Percentiles rank a stretch among this genome's conserved stretches.
Conservation (phyloP, 2,888 invertebrate genomes). For the Aporophyla lueneburgensis region DNA sequence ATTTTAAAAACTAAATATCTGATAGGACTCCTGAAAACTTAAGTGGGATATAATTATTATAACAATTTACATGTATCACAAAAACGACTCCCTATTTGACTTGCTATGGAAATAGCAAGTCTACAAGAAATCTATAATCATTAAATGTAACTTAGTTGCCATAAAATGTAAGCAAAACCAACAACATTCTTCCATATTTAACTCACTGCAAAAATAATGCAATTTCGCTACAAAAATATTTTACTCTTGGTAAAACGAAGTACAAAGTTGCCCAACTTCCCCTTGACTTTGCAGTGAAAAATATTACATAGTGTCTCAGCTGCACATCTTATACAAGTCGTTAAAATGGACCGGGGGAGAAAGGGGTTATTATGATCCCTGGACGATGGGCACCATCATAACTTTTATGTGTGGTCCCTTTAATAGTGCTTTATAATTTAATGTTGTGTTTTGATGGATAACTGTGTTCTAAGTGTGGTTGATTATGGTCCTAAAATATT, state of each 20-base stretch:
- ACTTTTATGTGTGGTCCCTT: constrained; percentile 59
- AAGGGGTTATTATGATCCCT: constrained; percentile 56
- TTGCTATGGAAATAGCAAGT: too few relatives aligned
- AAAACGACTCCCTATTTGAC: not conserved
- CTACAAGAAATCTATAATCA: not conserved
- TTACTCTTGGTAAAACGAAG: constrained; percentile 26
- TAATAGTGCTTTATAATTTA: constrained; percentile 57
- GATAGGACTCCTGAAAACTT: too few relatives aligned
- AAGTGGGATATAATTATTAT: not conserved
- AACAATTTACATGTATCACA: not conserved
- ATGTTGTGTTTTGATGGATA: constrained; percentile 43
- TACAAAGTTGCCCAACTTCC: constrained; percentile 44
- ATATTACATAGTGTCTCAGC: constrained; percentile 58
- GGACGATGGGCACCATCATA: constrained; percentile 49
- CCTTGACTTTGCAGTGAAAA: constrained; percentile 54
- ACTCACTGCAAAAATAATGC: constrained; percentile 25
- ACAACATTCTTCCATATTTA: constrained; percentile 3
- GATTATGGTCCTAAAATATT: constrained; percentile 38
- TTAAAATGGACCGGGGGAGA: constrained; percentile 58
- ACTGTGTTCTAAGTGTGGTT: constrained; percentile 32
- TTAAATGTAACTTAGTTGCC: not conserved
- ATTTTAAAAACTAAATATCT: not conserved
- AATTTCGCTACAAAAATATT: constrained; percentile 24
- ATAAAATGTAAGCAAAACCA: not conserved
- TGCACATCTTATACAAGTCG: constrained; percentile 56